Percentiles rank a stretch among this genome's conserved stretches.
These are phyloP conservation scores for Forbesichthys papilliferus DNA, from an alignment of 2,113 vertebrate genomes.

Conservation along the genomic window DNA sequence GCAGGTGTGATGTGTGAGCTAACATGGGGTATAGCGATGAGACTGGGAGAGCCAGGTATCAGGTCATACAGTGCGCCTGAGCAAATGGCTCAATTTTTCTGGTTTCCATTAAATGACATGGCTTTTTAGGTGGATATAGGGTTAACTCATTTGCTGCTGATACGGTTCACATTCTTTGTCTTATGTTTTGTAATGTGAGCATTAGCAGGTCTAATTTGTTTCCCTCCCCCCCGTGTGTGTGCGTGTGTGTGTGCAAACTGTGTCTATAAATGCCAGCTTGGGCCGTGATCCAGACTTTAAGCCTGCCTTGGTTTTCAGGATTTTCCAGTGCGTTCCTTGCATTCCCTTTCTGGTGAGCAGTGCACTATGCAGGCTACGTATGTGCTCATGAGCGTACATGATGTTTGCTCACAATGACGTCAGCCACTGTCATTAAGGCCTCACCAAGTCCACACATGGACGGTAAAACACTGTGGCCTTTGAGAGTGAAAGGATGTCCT, in stretches of 20 bases:
- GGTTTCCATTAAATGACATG: too few species aligned
- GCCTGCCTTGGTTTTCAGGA: slow-evolving; percentile 23
- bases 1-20: slow-evolving; percentile 49
- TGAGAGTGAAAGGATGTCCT: slow-evolving; percentile 5
- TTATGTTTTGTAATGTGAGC: neutral
- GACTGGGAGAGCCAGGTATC: neutral
- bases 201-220: too few species aligned
- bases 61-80: slow-evolving; percentile 16
- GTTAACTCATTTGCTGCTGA: slow-evolving; percentile 20
- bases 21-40: neutral
- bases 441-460: neutral
- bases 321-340: slow-evolving; percentile 52
- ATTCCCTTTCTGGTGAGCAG: slow-evolving; percentile 22
- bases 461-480: neutral
- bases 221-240: neutral
- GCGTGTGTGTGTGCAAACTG: slow-evolving; percentile 9
- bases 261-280: slow-evolving; percentile 41
- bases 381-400: neutral
- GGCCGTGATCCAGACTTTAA: slow-evolving; percentile 24
- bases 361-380: neutral
- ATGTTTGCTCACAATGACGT: neutral
- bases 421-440: neutral
- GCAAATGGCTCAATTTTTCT: slow-evolving; percentile 33
- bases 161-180: neutral
- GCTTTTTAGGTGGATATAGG: neutral